Evolutionary conservation across 2,888 invertebrate genomes (phyloP).

Genomic region (Eristalis pertinax): DNA sequence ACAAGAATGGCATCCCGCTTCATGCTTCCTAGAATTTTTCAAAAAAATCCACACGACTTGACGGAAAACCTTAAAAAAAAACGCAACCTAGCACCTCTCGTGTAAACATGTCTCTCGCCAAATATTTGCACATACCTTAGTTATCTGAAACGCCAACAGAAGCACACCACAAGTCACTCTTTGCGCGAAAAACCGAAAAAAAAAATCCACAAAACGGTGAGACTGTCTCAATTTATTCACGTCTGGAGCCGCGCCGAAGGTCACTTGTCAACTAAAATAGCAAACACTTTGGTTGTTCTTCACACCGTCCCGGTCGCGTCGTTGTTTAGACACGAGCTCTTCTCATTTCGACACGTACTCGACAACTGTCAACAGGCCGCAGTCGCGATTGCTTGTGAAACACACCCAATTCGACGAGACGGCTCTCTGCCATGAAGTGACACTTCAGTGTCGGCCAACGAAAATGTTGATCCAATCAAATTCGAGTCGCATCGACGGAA

Average conservation of each 20-base stretch:
- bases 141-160: background rate
- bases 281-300: background rate
- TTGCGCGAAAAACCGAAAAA: background rate
- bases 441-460: background rate
- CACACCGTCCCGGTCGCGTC: background rate
- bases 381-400: conserved; percentile 18
- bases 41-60: no score
- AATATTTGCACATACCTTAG: background rate
- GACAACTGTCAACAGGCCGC: conserved; percentile 4
- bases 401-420: background rate
- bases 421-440: no score
- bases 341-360: background rate
- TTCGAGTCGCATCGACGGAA: background rate
- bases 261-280: background rate
- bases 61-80: no score
- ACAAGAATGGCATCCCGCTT: no score
- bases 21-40: no score
- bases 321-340: background rate
- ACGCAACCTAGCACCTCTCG: background rate
- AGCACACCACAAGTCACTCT: background rate
- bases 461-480: background rate
- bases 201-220: background rate
- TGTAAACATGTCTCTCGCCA: background rate
- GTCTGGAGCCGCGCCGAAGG: background rate
- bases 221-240: background rate